Evolutionary conservation across 1,140 invertebrate species (phyloP).

Genomic region (Drosophila sturtevanti): DNA sequence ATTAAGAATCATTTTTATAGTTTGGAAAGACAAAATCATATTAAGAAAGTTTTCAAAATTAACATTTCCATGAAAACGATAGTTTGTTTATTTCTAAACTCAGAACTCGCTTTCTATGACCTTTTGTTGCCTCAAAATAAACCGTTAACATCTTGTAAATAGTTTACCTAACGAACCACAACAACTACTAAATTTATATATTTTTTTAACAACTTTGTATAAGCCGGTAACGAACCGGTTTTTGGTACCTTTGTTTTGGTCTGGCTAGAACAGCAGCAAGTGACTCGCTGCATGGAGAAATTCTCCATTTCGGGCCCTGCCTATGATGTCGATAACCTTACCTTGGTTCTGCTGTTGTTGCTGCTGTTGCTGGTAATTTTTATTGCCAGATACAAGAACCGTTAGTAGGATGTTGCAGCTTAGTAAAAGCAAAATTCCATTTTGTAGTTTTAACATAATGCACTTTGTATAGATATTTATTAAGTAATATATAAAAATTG

Average conservation of each 20-base stretch:
- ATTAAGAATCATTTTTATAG: too few relatives aligned
- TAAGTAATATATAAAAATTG: constrained; percentile 12
- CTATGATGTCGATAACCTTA: constrained; percentile 32
- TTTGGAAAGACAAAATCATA: too few relatives aligned
- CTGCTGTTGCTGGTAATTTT: constrained; percentile 53
- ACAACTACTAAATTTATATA: constrained; percentile 40
- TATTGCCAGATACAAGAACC: constrained; percentile 46
- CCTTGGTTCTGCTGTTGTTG: constrained; percentile 59
- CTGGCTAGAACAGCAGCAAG: constrained; percentile 50
- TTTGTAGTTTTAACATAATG: constrained; percentile 54
- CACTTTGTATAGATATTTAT: constrained; percentile 33
- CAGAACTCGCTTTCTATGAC: neutral
- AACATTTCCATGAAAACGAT: too few relatives aligned
- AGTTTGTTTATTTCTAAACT: too few relatives aligned
- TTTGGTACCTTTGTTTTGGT: constrained; percentile 47
- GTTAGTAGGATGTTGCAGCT: constrained; percentile 46
- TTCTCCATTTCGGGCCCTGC: constrained; percentile 40
- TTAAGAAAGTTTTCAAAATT: too few relatives aligned
- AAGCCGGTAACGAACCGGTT: constrained; percentile 55
- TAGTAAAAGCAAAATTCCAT: constrained; percentile 50
- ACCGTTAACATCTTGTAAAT: neutral
- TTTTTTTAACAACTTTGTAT: constrained; percentile 11
- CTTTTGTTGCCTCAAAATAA: neutral
- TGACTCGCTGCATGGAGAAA: constrained; percentile 39
- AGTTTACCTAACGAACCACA: constrained; percentile 15